Evolutionary conservation across 2,113 vertebrate genomes (phyloP).

Genomic region (Myodes glareolus): DNA sequence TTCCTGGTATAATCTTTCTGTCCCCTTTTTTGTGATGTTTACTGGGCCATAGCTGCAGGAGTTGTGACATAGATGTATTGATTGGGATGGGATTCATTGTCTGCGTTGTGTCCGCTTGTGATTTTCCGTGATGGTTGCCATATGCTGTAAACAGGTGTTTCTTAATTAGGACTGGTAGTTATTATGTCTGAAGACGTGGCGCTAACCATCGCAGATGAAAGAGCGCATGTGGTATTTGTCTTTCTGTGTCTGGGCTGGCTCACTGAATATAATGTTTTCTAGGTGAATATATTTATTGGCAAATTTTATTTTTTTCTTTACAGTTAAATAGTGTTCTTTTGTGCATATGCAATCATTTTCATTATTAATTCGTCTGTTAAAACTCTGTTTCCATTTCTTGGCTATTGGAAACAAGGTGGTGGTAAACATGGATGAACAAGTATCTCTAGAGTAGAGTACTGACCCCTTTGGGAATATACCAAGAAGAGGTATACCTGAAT

Average conservation of each 20-base stretch:
- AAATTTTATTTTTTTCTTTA: background rate
- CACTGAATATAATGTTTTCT: background rate
- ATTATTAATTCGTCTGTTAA: background rate
- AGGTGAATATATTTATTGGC: background rate
- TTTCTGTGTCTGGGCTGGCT: background rate
- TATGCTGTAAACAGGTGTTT: background rate
- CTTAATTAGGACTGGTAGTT: background rate
- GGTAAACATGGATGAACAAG: background rate
- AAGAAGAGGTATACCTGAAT: background rate
- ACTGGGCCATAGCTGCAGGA: background rate
- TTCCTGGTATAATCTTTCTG: background rate
- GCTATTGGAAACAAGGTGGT: background rate
- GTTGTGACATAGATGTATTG: background rate
- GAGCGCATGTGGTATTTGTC: background rate
- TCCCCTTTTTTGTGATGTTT: background rate
- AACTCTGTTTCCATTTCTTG: background rate
- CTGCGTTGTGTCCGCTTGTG: background rate
- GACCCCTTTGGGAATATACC: background rate
- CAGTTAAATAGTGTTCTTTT: background rate
- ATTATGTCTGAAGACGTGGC: background rate
- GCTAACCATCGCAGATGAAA: background rate
- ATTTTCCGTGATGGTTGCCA: background rate
- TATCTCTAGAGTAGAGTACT: background rate
- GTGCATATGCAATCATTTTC: background rate
- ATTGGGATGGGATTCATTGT: background rate